Evolutionary conservation across 2,113 vertebrate species (phyloP), one percentile per base, ranked within the genome.

Genomic region (Brachirus orientalis): DNA sequence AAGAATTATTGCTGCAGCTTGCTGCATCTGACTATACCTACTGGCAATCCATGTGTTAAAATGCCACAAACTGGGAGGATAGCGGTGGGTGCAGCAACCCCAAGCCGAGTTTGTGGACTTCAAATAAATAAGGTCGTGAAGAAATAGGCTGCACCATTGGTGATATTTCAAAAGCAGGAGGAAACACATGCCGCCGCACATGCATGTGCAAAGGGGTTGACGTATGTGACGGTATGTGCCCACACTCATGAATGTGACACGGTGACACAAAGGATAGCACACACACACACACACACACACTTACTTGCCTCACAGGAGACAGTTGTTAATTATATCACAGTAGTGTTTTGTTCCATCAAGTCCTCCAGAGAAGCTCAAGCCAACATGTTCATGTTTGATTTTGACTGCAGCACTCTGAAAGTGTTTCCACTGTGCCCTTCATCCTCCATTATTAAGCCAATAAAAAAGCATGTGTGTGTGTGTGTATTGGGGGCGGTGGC

Each of bases 401-500:
- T 77, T 80, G 72, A 64, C 71, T 72, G 44, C 36, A 33, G 69
- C 64, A 19, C 70, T 85, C 46, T 75, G 60, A 80, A 77, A 82
- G 74, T 50, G 33, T 77, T 72, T 88, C 75, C 74, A 79, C 63
- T 69, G 61, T 65, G 56, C 59, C 77, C 77, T 80, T 69, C 84
- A 77, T 77, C 55, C 37, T 69, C 69, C 63, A 76, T 86, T 89
- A 87, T 89, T 83, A 81, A 77, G 83, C 84, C 84, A 86, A 86
- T 90, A 86, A 90, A 91, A 67, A 80, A 85, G 51, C 61, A 10
- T 75, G 59, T 68, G 61, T 36, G 64, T 36, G 16, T 18, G 46
- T 8, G 41, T 22, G 47, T 33, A 36, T 57, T 38, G 52, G n/a
- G 11, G 59, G 38, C 13, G 22, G 38, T 45, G 54, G 60, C 1